Conservation (phyloP, 2,888 invertebrate species). For the Pelosia muscerda region DNA sequence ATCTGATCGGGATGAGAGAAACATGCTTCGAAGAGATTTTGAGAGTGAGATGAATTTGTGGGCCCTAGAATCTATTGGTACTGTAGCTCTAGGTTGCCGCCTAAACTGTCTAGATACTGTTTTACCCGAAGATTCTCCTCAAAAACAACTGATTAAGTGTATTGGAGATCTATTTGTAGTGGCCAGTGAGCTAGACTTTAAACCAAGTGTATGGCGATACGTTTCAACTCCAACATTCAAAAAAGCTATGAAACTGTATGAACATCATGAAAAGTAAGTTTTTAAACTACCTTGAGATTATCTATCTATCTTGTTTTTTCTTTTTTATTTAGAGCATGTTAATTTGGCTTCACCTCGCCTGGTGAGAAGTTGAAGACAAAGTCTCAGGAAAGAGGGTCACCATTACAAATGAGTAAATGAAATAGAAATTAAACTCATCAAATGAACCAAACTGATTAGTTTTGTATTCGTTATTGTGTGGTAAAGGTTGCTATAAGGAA, state of each 20-base stretch:
- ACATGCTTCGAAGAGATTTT: conserved; percentile 86
- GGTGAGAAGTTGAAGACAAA: too few species aligned
- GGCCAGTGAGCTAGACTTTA: conserved; percentile 64
- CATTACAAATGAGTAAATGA: too few species aligned
- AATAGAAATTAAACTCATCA: too few species aligned
- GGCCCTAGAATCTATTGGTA: conserved; percentile 87
- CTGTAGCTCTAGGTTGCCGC: conserved; percentile 73
- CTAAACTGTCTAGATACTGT: conserved; percentile 70
- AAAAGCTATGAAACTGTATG: conserved; percentile 68
- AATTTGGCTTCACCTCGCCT: too few species aligned
- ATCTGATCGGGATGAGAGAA: conserved; percentile 78
- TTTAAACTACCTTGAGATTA: too few species aligned
- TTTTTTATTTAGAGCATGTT: too few species aligned
- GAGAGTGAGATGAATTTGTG: conserved; percentile 87
- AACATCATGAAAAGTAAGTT: conserved; percentile 66
- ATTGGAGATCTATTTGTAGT: conserved; percentile 63
- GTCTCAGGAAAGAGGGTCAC: too few species aligned
- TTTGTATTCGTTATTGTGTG: too few species aligned
- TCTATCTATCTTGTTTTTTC: too few species aligned
- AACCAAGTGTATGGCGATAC: conserved; percentile 67
- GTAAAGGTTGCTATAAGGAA: too few species aligned
- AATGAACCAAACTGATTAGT: too few species aligned
- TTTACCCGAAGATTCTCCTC: conserved; percentile 67
- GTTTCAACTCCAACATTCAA: conserved; percentile 63
- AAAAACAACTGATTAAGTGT: conserved; percentile 64